Evolutionary conservation across 2,797 vertebrate genomes (phyloP), one percentile per base, ranked within the genome.

Genomic region (Parauchenoglanis punctatus): DNA sequence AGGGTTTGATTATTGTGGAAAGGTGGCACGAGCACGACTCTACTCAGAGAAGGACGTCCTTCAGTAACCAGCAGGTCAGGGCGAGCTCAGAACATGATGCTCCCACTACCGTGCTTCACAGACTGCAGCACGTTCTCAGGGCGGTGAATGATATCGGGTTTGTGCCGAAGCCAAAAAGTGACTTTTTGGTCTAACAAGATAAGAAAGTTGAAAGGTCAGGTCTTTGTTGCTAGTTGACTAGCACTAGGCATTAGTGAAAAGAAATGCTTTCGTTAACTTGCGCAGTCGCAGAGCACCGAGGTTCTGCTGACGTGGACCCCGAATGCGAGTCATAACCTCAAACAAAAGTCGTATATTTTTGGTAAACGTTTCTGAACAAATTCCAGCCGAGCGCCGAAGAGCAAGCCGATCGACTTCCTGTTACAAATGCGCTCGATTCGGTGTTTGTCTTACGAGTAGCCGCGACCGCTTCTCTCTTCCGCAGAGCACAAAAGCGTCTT

Each of bases 61-160:
- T 61, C 31, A 35, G 31, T 35, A 35, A 35, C 28, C 65, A 35
- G 35, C 13, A 31, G 31, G 15, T 35, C 35, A 35, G 35, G 35
- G 35, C 35, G 35, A 35, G 35, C 35, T 1, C 35, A 35, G 35
- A 76, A 31, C n/a, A 23, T 17, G 52, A 20, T 35, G 52, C 28
- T 23, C 15, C 73, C 25, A 28, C 25, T 46, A 76, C 46, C 25
- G 12, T 76, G 73, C 91, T 92, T 91, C 91, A 82, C 90, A 91
- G 91, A 72, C 7, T 44, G 18, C 68, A 68, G 28, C 13, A n/a
- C n/a, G 63, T 67, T 63, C 61, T 61, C 61, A 61, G 20, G 20
- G 58, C 20, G 13, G 13, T 65, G 63, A 65, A 61, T 61, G 23
- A 23, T 61, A 61, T 61, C 20, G 5, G n/a, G 63, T 65, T 65